Base-by-base conservation (phyloP, 2,113 vertebrate species). In the Oceanites oceanicus region DNA sequence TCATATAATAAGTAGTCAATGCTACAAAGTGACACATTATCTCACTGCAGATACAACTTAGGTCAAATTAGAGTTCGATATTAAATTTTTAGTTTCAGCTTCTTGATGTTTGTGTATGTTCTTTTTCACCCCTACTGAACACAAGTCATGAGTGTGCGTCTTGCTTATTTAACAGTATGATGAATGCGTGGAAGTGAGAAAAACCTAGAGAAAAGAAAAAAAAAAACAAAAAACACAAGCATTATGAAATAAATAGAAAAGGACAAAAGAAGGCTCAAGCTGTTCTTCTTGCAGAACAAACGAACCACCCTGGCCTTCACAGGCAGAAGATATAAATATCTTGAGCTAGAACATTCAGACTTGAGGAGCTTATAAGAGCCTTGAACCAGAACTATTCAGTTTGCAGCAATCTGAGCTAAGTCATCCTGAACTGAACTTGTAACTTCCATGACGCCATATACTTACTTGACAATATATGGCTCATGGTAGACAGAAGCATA, bases 361-460 rank as follows among this genome's bases (percentile, higher is more conserved):
- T 81, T 58, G 18, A 95, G 66, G n/a, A 91, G 68, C 68, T 96
- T 87, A 44, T 49, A 91, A 91, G 91, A 95, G 81, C 74, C 81
- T 86, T 86, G 86, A 95, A 94, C 76, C 66, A 91, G 76, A 89
- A 81, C 83, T 81, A 65, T 58, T 89, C 66, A 11, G 32, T 95
- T 73, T 59, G 80, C 47, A 92, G 81, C 66, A 85, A 73, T 73
- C 49, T 76, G 42, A 92, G 70, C 62, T 67, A 81, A 95, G 87
- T 79, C 81, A 94, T 74, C 86, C 84, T 73, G 84, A 94, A 84
- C 82, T 53, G 68, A 84, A 76, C 85, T 77, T 44, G 82, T 52
- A 94, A 86, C 45, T 92, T 88, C 49, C n/a, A 9, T 3, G 13
- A 74, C 53, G 88, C 36, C 49, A 50, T 23, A 77, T 15, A 49